Evolutionary conservation across 2,888 invertebrate species (phyloP), one percentile per base, ranked within the genome.

Genomic region (Xestia rhomboidea): DNA sequence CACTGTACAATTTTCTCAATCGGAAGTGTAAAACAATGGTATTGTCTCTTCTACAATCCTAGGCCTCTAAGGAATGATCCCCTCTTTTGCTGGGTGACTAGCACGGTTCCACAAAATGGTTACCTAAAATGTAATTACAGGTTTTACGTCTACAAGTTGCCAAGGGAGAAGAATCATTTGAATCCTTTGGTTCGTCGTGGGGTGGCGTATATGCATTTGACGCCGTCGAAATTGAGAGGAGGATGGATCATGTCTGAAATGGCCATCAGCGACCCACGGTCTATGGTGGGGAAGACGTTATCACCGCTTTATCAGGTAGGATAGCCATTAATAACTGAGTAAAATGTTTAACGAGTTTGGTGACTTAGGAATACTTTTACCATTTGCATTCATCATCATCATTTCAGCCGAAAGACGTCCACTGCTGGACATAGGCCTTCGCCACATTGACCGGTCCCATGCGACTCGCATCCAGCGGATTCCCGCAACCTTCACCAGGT

Each of bases 131-230:
- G 0, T 30, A 11, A 62, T 94, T 94, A 11, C 89, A 99, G 99
- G 99, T 99, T 97, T 94, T 98, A 98, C 87, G 95, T 98, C 44
- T 99, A 99, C 93, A 99, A 99, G 95, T 91, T 98, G 81, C 98
- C 98, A 2, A 97, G 97, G 87, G 96, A 97, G 88, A 96, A 97
- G 72, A 93, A 97, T 79, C 97, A 97, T 82, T 90, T 96, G 2
- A 97, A 97, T 89, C 94, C 96, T 0, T 89, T 97, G 30, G 95
- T 97, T 76, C 96, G 96, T 72, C 94, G 95, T 82, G 98, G 99
- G 0, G 93, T 97, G 21, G 98, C 97, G 2, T 98, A 98, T 90
- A 95, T 98, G 90, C 98, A 97, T 89, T 97, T 98, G 27, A 98
- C 98, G 30, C 98, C 98, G 27, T 94, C 96, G 0, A 97, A 96